A percentile compares a stretch with the other conserved stretches of the same genome.
These are phyloP conservation scores for Brachionus rotundiformis DNA, from an alignment of 1,140 invertebrate genomes.

Conservation along the genomic window DNA sequence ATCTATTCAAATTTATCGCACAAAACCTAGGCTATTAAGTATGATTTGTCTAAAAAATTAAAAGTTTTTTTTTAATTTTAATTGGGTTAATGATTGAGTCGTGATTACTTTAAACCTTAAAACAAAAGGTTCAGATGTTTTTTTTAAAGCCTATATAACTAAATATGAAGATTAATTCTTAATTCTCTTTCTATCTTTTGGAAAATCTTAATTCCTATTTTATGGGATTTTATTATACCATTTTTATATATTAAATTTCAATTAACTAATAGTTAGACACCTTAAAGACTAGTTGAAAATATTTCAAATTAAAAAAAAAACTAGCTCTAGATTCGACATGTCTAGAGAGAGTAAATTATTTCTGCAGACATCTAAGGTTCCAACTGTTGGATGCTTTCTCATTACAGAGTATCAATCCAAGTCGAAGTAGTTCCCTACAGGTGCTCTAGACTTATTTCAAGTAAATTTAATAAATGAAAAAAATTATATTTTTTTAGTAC, in stretches of 20 bases:
- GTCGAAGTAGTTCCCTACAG: background rate
- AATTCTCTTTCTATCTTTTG: background rate
- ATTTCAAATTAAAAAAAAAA: background rate
- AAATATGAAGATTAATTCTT: background rate
- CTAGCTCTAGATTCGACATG: no score
- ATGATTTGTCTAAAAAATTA: background rate
- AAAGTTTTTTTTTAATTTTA: background rate
- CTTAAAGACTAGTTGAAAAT: no score
- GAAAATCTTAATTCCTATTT: background rate
- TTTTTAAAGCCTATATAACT: background rate
- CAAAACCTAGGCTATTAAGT: background rate
- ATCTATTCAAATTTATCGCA: conserved; percentile 3
- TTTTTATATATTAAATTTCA: conserved; percentile 12
- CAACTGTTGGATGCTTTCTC: background rate
- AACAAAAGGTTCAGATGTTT: conserved; percentile 7
- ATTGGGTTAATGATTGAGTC: conserved; percentile 1
- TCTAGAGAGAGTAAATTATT: no score
- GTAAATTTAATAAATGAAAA: background rate
- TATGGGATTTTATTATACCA: background rate
- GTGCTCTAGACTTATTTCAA: background rate
- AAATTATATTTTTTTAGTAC: background rate
- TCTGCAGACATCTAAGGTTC: no score
- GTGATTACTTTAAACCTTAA: background rate
- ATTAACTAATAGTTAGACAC: background rate
- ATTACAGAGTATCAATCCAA: background rate